These are phyloP conservation scores for Drosophila prosaltans DNA, from an alignment of 1,140 invertebrate genomes.

Conservation along the genomic window DNA sequence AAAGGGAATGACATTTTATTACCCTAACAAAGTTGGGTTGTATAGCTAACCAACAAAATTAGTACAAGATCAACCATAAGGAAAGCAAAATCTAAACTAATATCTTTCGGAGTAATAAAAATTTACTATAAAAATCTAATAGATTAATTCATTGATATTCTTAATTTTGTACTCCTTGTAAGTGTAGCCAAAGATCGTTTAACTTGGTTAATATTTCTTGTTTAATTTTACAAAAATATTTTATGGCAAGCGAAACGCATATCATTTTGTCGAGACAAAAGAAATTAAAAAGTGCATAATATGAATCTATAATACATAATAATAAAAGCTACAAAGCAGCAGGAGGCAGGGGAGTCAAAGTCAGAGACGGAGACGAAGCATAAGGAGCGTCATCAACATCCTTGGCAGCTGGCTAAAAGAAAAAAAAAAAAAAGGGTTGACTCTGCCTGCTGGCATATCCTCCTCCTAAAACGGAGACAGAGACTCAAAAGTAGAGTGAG, in stretches of 20 bases:
- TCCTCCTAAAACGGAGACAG: constrained; percentile 15
- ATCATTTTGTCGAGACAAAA: constrained; percentile 64
- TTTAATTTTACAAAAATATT: constrained; percentile 31
- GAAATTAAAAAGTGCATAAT: constrained; percentile 79
- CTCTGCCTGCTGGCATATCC: constrained; percentile 39
- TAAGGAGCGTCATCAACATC: constrained; percentile 29
- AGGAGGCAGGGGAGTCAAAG: background rate
- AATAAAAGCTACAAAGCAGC: constrained; percentile 69
- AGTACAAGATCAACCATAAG: too few species aligned
- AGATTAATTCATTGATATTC: background rate
- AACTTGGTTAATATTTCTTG: constrained; percentile 23
- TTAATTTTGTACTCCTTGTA: background rate
- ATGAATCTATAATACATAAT: constrained; percentile 82
- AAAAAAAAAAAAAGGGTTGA: constrained; percentile 64
- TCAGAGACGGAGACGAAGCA: background rate
- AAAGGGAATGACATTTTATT: constrained; percentile 19
- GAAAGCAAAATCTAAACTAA: too few species aligned
- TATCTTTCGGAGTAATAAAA: too few species aligned
- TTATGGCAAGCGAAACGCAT: constrained; percentile 48
- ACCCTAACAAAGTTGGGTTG: background rate
- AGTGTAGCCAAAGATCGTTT: background rate
- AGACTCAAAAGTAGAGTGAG: background rate
- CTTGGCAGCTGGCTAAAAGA: constrained; percentile 41
- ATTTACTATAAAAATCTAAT: background rate
- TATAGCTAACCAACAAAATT: background rate